phyloP scores from a whole-genome alignment of 1,140 invertebrate species.

The Holcopasites calliopsidis region DNA sequence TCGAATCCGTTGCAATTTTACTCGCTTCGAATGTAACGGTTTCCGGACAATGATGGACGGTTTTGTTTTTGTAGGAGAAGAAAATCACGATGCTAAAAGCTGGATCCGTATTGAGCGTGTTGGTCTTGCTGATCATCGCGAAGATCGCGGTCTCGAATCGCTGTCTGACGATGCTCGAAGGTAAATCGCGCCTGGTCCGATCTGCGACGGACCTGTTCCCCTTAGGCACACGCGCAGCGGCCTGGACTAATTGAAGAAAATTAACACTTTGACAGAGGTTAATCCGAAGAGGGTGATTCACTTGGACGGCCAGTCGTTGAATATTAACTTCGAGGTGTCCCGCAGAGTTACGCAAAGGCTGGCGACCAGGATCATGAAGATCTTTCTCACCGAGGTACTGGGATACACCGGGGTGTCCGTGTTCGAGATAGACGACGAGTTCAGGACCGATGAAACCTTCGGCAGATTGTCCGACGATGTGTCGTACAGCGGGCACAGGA shows the following conservation, averaged over 20 bases:
- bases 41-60: neutral
- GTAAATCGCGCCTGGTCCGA: constrained; percentile 34
- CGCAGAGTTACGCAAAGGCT: constrained; percentile 82
- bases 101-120: constrained; percentile 51
- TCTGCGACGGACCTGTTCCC: neutral
- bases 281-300: constrained; percentile 68
- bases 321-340: constrained; percentile 80
- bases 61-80: constrained; percentile 50
- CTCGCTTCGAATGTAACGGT: no score
- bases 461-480: constrained; percentile 56
- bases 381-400: constrained; percentile 83
- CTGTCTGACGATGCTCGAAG: constrained; percentile 69
- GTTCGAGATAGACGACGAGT: constrained; percentile 75
- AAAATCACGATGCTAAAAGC: constrained; percentile 62
- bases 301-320: constrained; percentile 60
- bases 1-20: no score
- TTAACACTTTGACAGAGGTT: constrained; percentile 63
- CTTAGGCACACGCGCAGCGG: no score
- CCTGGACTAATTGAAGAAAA: no score
- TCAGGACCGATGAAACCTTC: constrained; percentile 74
- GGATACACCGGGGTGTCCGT: constrained; percentile 82
- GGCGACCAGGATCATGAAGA: constrained; percentile 83
- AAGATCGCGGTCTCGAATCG: constrained; percentile 57
- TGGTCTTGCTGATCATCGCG: constrained; percentile 56
- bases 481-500: neutral